phyloP scores from a whole-genome alignment of 2,797 vertebrate species.

The Phataginus tricuspis region DNA sequence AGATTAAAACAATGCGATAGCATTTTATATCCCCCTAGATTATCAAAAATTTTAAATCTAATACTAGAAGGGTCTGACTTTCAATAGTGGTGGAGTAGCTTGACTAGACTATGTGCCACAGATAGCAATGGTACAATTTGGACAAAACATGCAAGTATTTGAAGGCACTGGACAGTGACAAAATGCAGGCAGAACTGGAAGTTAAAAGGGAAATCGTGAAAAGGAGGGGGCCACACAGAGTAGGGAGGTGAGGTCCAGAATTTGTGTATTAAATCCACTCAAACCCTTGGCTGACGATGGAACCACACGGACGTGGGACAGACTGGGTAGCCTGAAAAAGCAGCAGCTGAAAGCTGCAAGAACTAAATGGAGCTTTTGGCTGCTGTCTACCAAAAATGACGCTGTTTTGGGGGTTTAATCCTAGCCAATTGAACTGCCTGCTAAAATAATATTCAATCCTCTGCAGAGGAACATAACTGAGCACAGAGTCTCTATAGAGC shows the following conservation, averaged over 20 bases:
- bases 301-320: rapidly evolving
- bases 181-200: neutral
- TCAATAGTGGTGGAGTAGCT: rapidly evolving
- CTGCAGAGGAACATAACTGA: neutral
- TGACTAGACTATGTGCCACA: rapidly evolving
- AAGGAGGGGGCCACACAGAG: neutral
- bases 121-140: rapidly evolving
- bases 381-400: neutral
- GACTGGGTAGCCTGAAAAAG: too few species aligned
- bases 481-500: neutral
- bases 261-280: neutral
- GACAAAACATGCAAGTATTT: neutral
- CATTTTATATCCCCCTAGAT: neutral
- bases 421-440: neutral
- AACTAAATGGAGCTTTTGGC: neutral
- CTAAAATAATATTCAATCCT: neutral
- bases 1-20: neutral
- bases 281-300: neutral
- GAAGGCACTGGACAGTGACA: neutral
- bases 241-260: neutral
- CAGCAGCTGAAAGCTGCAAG: neutral
- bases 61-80: neutral
- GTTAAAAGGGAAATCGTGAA: neutral
- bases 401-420: neutral
- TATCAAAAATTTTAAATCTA: neutral